Conservation (phyloP, 2,888 invertebrate species). For the Archips xylosteana region DNA sequence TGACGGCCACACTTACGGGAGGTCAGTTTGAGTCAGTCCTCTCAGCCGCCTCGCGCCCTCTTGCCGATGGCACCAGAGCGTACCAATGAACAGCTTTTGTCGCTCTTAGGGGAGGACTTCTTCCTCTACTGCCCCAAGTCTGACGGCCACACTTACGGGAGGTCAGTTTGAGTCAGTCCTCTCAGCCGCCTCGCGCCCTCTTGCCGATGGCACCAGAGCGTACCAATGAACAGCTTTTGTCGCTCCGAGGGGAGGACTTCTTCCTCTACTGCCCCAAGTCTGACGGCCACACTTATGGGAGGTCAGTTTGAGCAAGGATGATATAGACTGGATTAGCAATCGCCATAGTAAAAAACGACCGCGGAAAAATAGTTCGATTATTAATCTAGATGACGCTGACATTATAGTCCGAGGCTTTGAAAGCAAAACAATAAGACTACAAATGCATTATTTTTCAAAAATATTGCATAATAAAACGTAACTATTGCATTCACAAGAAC, state of each 20-base stretch:
- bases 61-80: conserved; percentile 64
- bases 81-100: conserved; percentile 68
- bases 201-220: conserved; percentile 64
- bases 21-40: conserved; percentile 53
- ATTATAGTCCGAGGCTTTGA: too few relatives aligned
- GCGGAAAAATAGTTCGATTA: too few relatives aligned
- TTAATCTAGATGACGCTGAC: too few relatives aligned
- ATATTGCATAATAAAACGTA: too few relatives aligned
- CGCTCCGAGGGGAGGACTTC: conserved; percentile 70
- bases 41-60: conserved; percentile 56
- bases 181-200: conserved; percentile 56
- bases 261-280: conserved; percentile 68
- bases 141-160: conserved; percentile 71
- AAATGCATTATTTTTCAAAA: too few relatives aligned
- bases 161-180: conserved; percentile 51
- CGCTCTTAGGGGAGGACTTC: conserved; percentile 70
- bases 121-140: conserved; percentile 68
- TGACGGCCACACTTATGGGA: conserved; percentile 71
- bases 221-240: conserved; percentile 68
- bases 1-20: conserved; percentile 71
- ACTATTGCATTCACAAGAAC: too few relatives aligned
- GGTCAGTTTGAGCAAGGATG: conserved; percentile 59
- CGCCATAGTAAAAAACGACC: too few relatives aligned
- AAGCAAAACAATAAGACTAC: too few relatives aligned
- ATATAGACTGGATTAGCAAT: too few relatives aligned